Evolutionary conservation across 2,113 vertebrate species (phyloP), one percentile per base, ranked within the genome.

Genomic region (Prolemur simus): DNA sequence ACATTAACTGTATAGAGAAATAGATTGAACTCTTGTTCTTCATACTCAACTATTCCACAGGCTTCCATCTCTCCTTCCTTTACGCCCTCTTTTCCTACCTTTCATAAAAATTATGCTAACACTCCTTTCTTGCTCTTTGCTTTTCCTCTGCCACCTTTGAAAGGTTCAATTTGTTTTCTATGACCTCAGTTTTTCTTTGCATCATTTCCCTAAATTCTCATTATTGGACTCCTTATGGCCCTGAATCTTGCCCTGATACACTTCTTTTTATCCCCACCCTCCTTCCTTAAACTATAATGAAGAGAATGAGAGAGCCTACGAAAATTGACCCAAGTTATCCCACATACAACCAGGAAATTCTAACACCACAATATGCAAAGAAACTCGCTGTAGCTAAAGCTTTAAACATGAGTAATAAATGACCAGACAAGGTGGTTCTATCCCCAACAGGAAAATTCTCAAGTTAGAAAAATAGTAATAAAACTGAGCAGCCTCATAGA

Each of bases 381-480:
- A 96, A 81, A 96, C 45, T 6, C 0, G 0, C 17, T 71, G 63
- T 93, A 96, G 91, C 52, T 8, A 92, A 96, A 96, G 42, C 77
- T 95, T 83, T 87, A 95, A 97, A 87, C 76, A 80, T 92, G 64
- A 94, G 93, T 97, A 98, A 97, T 97, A 60, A 98, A 96, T 97
- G 8, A 97, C 81, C 21, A 96, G 90, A 87, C 73, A 94, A 95
- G 88, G 95, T 89, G 89, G 78, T 78, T 93, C 92, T 96, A 98
- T 95, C 96, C 93, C 97, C 95, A 97, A 89, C 37, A 98, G 91
- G 71, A 98, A 96, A 58, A 96, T 87, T 97, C 93, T 97, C 71
- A 58, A 95, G 42, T 96, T 98, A 97, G 81, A 97, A 98, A 98
- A 98, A 98, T 39, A 97, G 89, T 95, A 74, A 86, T 83, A 97